Evolutionary conservation across 2,113 vertebrate species (phyloP).

Genomic region (Hymenochirus boettgeri): DNA sequence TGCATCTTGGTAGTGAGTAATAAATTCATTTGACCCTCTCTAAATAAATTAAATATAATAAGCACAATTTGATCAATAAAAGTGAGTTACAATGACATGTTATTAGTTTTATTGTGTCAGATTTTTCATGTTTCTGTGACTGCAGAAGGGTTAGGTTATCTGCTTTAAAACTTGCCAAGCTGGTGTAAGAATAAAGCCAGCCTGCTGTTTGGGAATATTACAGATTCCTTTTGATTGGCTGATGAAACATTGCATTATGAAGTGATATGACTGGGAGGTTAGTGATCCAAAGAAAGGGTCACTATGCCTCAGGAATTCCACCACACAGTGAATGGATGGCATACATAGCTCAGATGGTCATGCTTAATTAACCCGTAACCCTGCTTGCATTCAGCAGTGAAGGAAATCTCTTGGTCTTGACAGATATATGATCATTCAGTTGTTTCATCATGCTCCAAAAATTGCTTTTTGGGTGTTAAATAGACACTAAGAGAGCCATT

Average conservation of each 20-base stretch:
- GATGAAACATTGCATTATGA: constrained; percentile 35
- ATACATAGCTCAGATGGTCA: constrained; percentile 36
- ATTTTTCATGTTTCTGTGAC: background rate
- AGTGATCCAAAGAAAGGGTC: constrained; percentile 36
- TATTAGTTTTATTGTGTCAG: background rate
- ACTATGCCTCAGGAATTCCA: constrained; percentile 40
- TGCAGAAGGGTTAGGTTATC: background rate
- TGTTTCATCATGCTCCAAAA: constrained; percentile 37
- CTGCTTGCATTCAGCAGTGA: constrained; percentile 18
- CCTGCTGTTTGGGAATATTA: constrained; percentile 17
- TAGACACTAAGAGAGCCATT: constrained; percentile 36
- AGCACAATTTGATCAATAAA: background rate
- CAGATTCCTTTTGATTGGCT: constrained; percentile 6
- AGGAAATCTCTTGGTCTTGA: constrained; percentile 22
- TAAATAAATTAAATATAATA: background rate
- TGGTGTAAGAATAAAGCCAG: background rate
- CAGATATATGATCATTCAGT: constrained; percentile 27
- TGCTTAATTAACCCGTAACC: constrained; percentile 41
- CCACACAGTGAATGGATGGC: constrained; percentile 32
- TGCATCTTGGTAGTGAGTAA: background rate
- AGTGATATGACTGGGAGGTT: constrained; percentile 28
- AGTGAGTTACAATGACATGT: background rate
- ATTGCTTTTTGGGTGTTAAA: constrained; percentile 31
- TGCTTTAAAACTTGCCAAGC: background rate
- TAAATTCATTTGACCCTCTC: background rate